Percentiles rank a stretch among this genome's conserved stretches.
These are phyloP conservation scores for Hemiscyllium ocellatum DNA, from an alignment of 2,113 vertebrate genomes.

Conservation along the genomic window DNA sequence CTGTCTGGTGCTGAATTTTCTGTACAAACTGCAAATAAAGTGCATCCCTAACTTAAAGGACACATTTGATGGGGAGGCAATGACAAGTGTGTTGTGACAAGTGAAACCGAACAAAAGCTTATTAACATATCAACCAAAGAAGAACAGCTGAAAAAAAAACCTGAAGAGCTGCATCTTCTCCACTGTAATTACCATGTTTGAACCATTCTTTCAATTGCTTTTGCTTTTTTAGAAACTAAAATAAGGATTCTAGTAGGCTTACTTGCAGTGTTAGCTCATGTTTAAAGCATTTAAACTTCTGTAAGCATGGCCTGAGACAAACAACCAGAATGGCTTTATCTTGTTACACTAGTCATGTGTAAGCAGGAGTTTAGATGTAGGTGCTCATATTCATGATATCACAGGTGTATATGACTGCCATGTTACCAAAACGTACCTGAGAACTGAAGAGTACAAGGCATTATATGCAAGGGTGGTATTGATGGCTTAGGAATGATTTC, in stretches of 20 bases:
- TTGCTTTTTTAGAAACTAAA: neutral
- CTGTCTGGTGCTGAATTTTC: neutral
- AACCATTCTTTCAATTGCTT: slow-evolving; percentile 17
- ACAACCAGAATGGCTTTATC: neutral
- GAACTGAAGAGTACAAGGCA: neutral
- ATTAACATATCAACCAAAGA: slow-evolving; percentile 18
- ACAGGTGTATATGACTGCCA: neutral
- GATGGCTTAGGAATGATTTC: neutral
- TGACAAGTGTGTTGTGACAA: neutral
- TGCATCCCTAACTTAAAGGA: neutral
- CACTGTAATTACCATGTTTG: neutral
- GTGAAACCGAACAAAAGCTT: slow-evolving; percentile 13
- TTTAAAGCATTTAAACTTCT: neutral
- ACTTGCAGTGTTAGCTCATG: neutral
- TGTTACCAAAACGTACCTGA: neutral
- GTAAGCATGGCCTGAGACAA: neutral
- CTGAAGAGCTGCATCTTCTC: neutral
- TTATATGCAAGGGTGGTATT: neutral
- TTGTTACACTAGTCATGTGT: neutral
- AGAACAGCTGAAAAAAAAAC: neutral
- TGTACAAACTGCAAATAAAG: neutral
- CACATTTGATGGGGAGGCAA: neutral
- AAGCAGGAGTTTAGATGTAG: neutral
- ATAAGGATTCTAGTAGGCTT: neutral
- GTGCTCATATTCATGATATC: neutral